Conservation (phyloP, 1,140 invertebrate species). For the Nasonia giraulti region DNA sequence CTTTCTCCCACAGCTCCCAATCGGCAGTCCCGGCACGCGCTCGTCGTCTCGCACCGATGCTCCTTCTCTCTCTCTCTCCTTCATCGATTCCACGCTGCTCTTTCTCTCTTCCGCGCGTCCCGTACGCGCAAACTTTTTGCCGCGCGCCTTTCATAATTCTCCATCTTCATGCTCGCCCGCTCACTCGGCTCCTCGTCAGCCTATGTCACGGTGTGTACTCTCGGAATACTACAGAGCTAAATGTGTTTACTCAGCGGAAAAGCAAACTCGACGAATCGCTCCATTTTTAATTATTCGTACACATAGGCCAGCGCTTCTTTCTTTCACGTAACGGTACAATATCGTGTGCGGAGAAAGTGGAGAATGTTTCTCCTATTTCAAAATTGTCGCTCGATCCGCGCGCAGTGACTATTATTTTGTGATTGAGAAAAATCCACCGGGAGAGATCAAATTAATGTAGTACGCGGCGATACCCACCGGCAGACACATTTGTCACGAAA, state of each 20-base stretch:
- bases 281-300: conserved; percentile 7
- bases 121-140: background rate
- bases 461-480: background rate
- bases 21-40: conserved; percentile 53
- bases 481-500: conserved; percentile 19
- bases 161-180: background rate
- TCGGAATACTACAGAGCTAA: background rate
- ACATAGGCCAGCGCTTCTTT: background rate
- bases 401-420: background rate
- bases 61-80: background rate
- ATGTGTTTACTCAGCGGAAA: background rate
- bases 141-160: background rate
- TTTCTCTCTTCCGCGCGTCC: background rate
- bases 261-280: conserved; percentile 3
- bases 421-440: background rate
- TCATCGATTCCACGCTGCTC: background rate
- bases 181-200: background rate
- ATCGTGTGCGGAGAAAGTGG: background rate
- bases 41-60: background rate
- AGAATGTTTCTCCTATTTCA: background rate
- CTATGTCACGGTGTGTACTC: conserved; percentile 1
- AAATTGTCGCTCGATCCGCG: background rate
- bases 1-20: background rate
- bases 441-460: background rate
- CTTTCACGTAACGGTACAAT: background rate